Base-by-base conservation (phyloP, 2,888 invertebrate species). In the Agriopis leucophaearia region DNA sequence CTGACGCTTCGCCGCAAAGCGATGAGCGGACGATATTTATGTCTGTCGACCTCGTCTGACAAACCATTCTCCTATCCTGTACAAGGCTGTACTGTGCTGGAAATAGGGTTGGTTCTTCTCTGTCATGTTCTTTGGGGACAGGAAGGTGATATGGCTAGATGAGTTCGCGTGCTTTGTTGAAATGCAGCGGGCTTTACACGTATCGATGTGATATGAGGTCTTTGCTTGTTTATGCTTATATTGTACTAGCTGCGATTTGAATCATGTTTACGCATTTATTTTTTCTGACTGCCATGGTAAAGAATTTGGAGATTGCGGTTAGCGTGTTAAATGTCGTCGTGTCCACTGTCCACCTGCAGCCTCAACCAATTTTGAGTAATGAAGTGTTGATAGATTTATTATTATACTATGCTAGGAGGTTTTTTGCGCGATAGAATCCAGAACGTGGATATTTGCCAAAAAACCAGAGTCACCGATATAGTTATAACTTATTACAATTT, bases 1-100 rank as follows among this genome's bases (percentile, higher is more conserved):
- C 84, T 81, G 81, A 81, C 81, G 82, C 84, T 72, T 78, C 78
- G 81, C 85, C 84, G 86, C 85, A 85, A 88, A 86, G 85, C 83
- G 87, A 84, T 81, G 84, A 83, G 85, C 85, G 80, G 82, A 78
- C 82, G 88, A 87, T 88, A 89, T 88, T 86, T 88, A 89, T 83
- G 85, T 84, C 85, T 82, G 83, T 83, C 82, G 86, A 86, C 87
- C 86, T 87, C 87, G 69, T 61, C 70, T 38, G 83, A 78, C 69
- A 59, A 76, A 38, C 55, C 18, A 18, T 64, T 42, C 64, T 51
- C 42, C 18, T 35, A 36, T 16, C 15, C 27, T 38, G 18, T 8
- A 6, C 4, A 9, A 61, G 16, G 51, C 71, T 55, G 65, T 80
- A 79, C 70, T n/a, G 6, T 64, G 16, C 66, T 3, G 40, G 1